Conservation (phyloP, 1,140 invertebrate genomes). For the Aphis craccivora region DNA sequence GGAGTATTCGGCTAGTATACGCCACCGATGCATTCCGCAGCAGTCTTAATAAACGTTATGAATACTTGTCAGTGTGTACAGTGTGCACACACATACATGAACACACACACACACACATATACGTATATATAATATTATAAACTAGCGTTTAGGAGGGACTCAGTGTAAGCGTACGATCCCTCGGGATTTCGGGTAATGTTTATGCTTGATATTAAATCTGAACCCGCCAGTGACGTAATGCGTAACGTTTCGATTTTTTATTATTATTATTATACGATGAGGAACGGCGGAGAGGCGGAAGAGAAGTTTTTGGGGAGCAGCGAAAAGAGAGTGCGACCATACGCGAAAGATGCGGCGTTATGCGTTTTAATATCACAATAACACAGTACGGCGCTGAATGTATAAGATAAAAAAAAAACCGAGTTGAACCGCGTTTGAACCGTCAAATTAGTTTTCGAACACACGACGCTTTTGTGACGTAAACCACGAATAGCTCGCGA, state of each 20-base stretch:
- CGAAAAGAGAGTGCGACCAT: not conserved
- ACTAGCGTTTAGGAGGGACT: conserved; percentile 21
- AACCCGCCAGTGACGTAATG: not conserved
- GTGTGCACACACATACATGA: not conserved
- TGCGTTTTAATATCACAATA: conserved; percentile 18
- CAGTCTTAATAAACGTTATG: conserved; percentile 40
- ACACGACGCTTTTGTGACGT: not conserved
- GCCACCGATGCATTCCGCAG: not conserved
- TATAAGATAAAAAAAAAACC: not conserved
- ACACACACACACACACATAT: not conserved
- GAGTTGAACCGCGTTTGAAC: not conserved
- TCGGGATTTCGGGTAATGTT: not conserved
- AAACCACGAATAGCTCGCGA: not conserved
- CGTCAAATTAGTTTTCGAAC: not conserved
- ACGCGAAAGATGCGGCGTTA: not conserved
- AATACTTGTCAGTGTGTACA: conserved; percentile 25
- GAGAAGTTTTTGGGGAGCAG: not conserved
- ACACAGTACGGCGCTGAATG: not conserved
- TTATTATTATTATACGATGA: conserved; percentile 1
- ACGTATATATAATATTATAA: not conserved
- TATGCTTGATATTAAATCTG: conserved; percentile 39
- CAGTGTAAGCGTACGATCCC: not conserved
- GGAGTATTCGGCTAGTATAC: not conserved
- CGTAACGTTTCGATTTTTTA: conserved; percentile 7
- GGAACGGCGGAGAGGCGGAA: not conserved